Conservation (phyloP, 37 sponge, comb jelly and placozoan species). For the Petrosia ficiformis region DNA sequence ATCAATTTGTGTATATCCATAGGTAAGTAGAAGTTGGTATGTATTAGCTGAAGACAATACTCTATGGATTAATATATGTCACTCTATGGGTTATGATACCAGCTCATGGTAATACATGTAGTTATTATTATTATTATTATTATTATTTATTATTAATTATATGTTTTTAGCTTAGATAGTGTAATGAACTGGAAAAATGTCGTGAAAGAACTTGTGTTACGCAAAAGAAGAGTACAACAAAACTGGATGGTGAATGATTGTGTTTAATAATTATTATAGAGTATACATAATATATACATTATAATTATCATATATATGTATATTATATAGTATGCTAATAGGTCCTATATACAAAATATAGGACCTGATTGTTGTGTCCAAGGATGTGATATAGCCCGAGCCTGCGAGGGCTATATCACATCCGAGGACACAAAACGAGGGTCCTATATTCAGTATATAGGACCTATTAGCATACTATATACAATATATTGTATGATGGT, state of each 20-base stretch:
- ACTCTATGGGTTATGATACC: slow-evolving; percentile 13
- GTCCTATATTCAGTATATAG: no score
- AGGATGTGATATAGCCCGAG: no score
- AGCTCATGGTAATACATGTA: slow-evolving; percentile 25
- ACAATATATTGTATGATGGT: no score
- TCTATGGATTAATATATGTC: slow-evolving; percentile 51
- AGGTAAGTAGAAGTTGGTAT: slow-evolving; percentile 75
- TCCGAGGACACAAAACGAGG: no score
- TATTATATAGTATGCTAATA: no score
- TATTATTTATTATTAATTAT: background rate
- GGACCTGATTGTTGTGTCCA: no score
- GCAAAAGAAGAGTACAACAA: slow-evolving; percentile 30
- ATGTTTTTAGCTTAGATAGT: slow-evolving; percentile 5
- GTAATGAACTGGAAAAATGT: slow-evolving; percentile 43
- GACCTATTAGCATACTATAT: no score
- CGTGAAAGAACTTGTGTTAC: slow-evolving; percentile 23
- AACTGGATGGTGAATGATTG: slow-evolving; percentile 73
- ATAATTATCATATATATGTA: no score
- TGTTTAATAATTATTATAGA: background rate
- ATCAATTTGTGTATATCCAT: no score
- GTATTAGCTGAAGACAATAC: slow-evolving; percentile 75
- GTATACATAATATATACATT: background rate
- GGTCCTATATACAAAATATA: no score
- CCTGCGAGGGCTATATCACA: no score
- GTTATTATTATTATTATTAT: no score